Evolutionary conservation across 2,888 invertebrate genomes (phyloP).

Genomic region (Zaprionus lineosus): DNA sequence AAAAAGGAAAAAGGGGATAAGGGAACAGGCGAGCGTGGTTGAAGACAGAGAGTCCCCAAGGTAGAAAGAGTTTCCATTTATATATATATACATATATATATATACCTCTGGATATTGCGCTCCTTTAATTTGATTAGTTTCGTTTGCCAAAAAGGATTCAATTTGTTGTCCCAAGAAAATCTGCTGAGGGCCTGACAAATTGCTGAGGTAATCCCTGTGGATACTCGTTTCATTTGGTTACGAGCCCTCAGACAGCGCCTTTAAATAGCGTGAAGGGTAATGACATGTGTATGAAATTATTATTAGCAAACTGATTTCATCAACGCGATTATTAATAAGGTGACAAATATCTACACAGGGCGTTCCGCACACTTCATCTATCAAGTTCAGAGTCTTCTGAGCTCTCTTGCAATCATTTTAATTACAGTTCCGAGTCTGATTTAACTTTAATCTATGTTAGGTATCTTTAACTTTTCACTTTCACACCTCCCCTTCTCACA

Average conservation of each 20-base stretch:
- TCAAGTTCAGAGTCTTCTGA: no score
- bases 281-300: slow-evolving; percentile 1
- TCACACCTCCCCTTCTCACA: neutral
- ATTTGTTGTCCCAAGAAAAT: slow-evolving; percentile 50
- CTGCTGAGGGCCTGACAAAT: slow-evolving; percentile 34
- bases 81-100: slow-evolving; percentile 15
- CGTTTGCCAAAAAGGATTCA: slow-evolving; percentile 69
- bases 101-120: slow-evolving; percentile 25
- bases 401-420: no score
- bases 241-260: slow-evolving; percentile 1
- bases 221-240: slow-evolving; percentile 48
- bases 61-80: neutral
- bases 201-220: slow-evolving; percentile 57
- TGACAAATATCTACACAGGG: neutral
- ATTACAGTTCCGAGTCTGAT: no score
- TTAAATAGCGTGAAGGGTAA: neutral
- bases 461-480: neutral
- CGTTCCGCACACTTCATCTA: neutral
- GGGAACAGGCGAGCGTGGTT: no score
- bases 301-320: slow-evolving; percentile 38
- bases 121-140: slow-evolving; percentile 73
- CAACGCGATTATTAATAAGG: slow-evolving; percentile 11
- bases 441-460: neutral
- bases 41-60: slow-evolving; percentile 4
- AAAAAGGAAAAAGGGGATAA: slow-evolving; percentile 7